Base-by-base conservation (phyloP, 2,888 invertebrate species). In the Endotricha flammealis region DNA sequence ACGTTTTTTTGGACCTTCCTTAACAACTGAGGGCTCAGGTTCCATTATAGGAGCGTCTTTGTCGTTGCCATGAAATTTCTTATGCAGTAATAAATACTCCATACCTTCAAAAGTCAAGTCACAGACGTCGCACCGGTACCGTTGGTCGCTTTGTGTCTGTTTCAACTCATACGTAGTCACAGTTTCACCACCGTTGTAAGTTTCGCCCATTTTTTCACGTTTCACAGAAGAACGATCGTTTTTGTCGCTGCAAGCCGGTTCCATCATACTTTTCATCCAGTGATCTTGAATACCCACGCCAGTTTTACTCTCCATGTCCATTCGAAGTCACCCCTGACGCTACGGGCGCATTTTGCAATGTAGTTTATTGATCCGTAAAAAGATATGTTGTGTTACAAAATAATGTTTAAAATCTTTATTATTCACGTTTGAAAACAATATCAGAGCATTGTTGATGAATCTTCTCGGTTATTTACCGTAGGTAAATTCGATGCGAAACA, bases 261-360 rank as follows among this genome's bases (percentile, higher is more conserved):
- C 85, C 85, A 86, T 86, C 66, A 85, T 77, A 70, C 68, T 80
- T 64, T 83, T 85, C 77, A 85, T 81, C 85, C 85, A 86, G 50
- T 83, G 85, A 44, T 85, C 81, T 58, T 76, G 76, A 50, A 77
- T 75, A 30, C 77, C 76, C 45, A 72, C 68, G 48, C 75, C 79
- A 45, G 81, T 68, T 54, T 83, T 83, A 41, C 68, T 69, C 68
- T 85, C 83, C 86, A 85, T 64, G 42, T 36, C 47, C 44, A 50
- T 49, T 48, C 48, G 53, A 52, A 52, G 59, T 56, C 50, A 41
- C 27, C 8, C 41, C 14, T 20, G 42, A 40, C 40, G 39, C 54
- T 73, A 73, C 44, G 64, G 64, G 62, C 65, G 64, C 78, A 76
- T 78, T 50, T 57, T 49, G 37, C 42, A 29, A 51, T 39, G 45